Percentiles rank a stretch among this genome's conserved stretches.
phyloP scores from a whole-genome alignment of 2,797 vertebrate species.

The Mustela erminea region DNA sequence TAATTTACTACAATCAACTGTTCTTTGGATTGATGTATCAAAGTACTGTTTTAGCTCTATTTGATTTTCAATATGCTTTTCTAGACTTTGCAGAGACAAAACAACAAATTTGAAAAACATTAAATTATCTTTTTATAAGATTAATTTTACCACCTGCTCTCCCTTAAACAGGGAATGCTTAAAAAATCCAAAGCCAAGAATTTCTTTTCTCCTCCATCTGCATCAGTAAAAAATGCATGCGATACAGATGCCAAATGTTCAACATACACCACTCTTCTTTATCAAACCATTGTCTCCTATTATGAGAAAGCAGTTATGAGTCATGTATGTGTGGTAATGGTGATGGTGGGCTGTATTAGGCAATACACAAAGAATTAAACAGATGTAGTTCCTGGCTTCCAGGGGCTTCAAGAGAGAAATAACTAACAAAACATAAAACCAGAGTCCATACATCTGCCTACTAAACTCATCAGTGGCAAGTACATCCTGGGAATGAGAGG shows the following conservation, averaged over 20 bases:
- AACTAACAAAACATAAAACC: slow-evolving; percentile 33
- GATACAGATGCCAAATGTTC: slow-evolving; percentile 39
- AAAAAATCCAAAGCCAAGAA: slow-evolving; percentile 55
- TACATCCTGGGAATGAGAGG: slow-evolving; percentile 27
- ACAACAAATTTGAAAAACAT: slow-evolving; percentile 67
- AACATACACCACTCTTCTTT: slow-evolving; percentile 53
- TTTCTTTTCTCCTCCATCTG: slow-evolving; percentile 51
- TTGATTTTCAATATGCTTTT: slow-evolving; percentile 67
- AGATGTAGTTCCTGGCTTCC: slow-evolving; percentile 50
- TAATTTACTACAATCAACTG: slow-evolving; percentile 71
- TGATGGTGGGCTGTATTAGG: slow-evolving; percentile 61
- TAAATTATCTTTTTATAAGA: slow-evolving; percentile 68
- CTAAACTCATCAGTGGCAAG: slow-evolving; percentile 44
- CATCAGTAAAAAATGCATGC: slow-evolving; percentile 20
- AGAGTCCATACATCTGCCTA: slow-evolving; percentile 11
- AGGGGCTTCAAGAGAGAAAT: slow-evolving; percentile 38
- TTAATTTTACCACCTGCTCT: slow-evolving; percentile 66
- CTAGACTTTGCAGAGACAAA: slow-evolving; percentile 64
- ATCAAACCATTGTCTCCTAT: slow-evolving; percentile 64
- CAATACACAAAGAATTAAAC: slow-evolving; percentile 69
- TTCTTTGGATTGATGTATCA: slow-evolving; percentile 47
- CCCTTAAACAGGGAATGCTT: slow-evolving; percentile 56
- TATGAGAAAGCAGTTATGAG: slow-evolving; percentile 66
- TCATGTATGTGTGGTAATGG: slow-evolving; percentile 40
- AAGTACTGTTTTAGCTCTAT: slow-evolving; percentile 71